Conservation (phyloP, 2,113 vertebrate species). For the Phainopepla nitens region DNA sequence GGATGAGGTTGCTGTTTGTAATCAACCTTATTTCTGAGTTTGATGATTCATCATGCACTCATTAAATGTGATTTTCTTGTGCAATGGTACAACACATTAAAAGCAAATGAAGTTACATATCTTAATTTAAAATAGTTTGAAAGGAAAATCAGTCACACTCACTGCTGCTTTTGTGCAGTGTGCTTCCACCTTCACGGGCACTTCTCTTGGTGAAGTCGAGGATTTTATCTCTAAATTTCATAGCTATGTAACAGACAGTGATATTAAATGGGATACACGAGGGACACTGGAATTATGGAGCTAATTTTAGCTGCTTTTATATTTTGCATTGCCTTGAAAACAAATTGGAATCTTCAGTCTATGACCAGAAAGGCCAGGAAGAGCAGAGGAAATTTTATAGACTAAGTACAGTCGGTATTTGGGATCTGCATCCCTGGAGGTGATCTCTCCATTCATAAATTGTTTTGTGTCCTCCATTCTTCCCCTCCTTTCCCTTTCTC, state of each 20-base stretch:
- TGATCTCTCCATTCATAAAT: not conserved
- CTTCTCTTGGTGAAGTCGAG: not conserved
- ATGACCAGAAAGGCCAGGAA: not conserved
- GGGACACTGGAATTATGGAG: not conserved
- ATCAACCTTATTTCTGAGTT: not conserved
- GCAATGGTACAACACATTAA: not conserved
- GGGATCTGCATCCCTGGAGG: not conserved
- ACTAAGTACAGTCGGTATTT: not conserved
- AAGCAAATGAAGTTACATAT: not conserved
- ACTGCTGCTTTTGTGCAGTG: not conserved
- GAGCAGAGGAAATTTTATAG: not conserved
- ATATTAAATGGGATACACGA: not conserved
- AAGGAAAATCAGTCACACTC: not conserved
- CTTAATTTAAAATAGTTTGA: not conserved
- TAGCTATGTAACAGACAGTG: not conserved
- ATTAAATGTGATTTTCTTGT: not conserved
- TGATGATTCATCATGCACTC: not conserved
- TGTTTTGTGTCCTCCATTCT: not conserved
- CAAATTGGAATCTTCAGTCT: not conserved
- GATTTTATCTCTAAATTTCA: not conserved
- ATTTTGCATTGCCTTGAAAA: not conserved
- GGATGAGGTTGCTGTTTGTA: not conserved
- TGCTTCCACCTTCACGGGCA: not conserved
- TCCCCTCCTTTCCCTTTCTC: not conserved
- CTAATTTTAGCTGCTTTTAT: not conserved